Evolutionary conservation across 2,888 invertebrate genomes (phyloP), one percentile per base, ranked within the genome.

Genomic region (Agriopis aurantiaria): DNA sequence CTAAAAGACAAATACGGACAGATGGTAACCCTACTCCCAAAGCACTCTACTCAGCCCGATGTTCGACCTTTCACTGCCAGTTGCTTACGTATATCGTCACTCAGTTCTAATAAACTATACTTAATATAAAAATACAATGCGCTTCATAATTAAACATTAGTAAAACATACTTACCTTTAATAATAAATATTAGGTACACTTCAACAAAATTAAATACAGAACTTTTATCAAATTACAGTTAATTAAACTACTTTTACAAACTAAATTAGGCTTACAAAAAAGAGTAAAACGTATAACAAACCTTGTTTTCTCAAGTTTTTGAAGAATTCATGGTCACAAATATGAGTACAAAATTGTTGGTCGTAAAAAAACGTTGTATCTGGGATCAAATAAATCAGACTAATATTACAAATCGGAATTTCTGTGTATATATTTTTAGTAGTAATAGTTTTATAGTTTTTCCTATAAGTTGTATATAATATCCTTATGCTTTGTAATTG

Each of bases 141-240:
- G 51, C n/a, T 51, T 41, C 33, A n/a, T 23, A 61, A 49, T 48
- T 59, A 41, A 60, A 53, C 1, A 10, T 56, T 46, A 33, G 10
- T 48, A 48, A 12, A 58, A 58, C 12, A 58, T 45, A 45, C 56
- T 57, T 57, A 55, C 55, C 55, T 33, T 59, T n/a, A 1, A n/a
- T 51, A 65, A 23, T 14, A 64, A 56, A 65, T 58, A 51, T 52
- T 40, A 59, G 46, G 43, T 65, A 49, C 56, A 8, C 8, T 40
- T 40, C 17, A 58, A 41, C 10, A 51, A 51, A 58, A 65, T 53
- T 59, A 53, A 52, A 58, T 57, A 65, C 46, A 12, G 48, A 7
- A 49, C 14, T 45, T 40, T n/a, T 58, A 65, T 65, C 65, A 65
- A 65, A 65, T 58, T 45, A 65, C 58, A 60, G 40, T 10, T 51